Conservation (phyloP, 2,797 vertebrate genomes). For the Acipenser oxyrinchus region DNA sequence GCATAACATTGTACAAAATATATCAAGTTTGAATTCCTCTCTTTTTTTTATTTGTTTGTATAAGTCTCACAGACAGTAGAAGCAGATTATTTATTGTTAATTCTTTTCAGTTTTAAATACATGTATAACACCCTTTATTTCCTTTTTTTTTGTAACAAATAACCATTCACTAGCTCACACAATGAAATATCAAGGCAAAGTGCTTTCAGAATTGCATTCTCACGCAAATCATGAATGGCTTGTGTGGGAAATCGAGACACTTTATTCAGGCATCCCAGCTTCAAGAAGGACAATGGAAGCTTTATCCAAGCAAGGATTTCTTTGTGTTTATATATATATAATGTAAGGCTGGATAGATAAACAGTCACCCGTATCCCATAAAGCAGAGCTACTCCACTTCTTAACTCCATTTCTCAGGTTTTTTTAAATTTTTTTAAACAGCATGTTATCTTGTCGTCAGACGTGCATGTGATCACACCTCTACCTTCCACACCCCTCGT, state of each 20-base stretch:
- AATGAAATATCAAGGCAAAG: slow-evolving; percentile 69
- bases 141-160: slow-evolving; percentile 52
- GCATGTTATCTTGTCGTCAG: too few relatives aligned
- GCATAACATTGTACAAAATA: slow-evolving; percentile 72
- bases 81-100: slow-evolving; percentile 58
- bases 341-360: slow-evolving; percentile 8
- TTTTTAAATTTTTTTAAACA: too few relatives aligned
- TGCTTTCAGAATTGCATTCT: slow-evolving; percentile 77
- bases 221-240: slow-evolving; percentile 60
- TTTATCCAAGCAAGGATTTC: slow-evolving; percentile 40
- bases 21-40: slow-evolving; percentile 59
- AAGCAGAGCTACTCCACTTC: too few relatives aligned
- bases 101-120: slow-evolving; percentile 59
- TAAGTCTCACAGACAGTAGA: slow-evolving; percentile 68
- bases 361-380: neutral
- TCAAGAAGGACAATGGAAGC: slow-evolving; percentile 21
- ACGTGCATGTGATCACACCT: too few relatives aligned
- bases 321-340: slow-evolving; percentile 39
- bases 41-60: slow-evolving; percentile 46
- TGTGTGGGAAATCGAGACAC: slow-evolving; percentile 42
- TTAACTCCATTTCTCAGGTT: too few relatives aligned
- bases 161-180: slow-evolving; percentile 62
- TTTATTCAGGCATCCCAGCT: slow-evolving; percentile 34
- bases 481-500: too few relatives aligned
- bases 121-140: slow-evolving; percentile 46